Conservation (phyloP, 2,113 vertebrate genomes). For the Balaeniceps rex region DNA sequence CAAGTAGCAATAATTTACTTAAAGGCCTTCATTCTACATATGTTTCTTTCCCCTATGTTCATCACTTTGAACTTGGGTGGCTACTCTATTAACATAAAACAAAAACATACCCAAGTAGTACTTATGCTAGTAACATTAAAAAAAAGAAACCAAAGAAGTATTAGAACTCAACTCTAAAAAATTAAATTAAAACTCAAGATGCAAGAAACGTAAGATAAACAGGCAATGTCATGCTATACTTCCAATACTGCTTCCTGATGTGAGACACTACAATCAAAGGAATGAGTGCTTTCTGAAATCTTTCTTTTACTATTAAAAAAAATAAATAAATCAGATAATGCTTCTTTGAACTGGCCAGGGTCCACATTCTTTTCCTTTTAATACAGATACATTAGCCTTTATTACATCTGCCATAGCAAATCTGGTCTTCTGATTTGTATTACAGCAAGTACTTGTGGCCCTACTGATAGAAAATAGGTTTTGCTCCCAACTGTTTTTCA, state of each 20-base stretch:
- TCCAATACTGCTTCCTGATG: background rate
- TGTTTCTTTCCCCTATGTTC: background rate
- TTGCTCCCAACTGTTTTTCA: background rate
- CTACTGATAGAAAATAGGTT: background rate
- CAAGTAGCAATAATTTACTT: background rate
- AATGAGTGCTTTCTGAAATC: background rate
- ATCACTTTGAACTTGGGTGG: background rate
- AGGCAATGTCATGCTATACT: background rate
- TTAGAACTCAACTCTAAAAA: background rate
- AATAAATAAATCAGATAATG: background rate
- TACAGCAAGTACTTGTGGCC: background rate
- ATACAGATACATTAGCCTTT: background rate
- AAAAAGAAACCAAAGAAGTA: background rate
- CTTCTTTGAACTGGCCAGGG: background rate
- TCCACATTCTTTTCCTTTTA: background rate
- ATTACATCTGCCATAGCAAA: background rate
- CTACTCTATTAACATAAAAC: background rate
- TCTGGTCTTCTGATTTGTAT: background rate
- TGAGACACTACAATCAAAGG: background rate
- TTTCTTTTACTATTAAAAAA: background rate
- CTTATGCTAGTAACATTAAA: background rate
- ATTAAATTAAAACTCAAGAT: background rate
- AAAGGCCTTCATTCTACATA: background rate
- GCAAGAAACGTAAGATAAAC: background rate
- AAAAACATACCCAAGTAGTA: background rate